A percentile compares a stretch with the other conserved stretches of the same genome.
phyloP scores from a whole-genome alignment of 1,140 invertebrate genomes.

The Zaprionus taronus region DNA sequence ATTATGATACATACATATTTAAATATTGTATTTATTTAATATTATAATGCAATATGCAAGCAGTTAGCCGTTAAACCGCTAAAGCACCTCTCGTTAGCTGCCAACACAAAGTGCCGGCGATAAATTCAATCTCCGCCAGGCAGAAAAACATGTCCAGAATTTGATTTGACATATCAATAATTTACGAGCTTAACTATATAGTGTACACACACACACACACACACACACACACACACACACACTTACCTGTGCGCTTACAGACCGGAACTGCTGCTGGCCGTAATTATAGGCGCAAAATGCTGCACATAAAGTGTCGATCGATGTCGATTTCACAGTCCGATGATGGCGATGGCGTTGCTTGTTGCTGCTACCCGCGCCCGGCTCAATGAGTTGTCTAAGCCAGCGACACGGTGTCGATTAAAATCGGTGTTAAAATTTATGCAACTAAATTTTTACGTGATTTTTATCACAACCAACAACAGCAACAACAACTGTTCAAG shows the following conservation, averaged over 20 bases:
- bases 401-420: conserved; percentile 69
- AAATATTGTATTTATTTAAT: background rate
- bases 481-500: conserved; percentile 26
- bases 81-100: conserved; percentile 28
- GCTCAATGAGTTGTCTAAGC: conserved; percentile 67
- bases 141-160: conserved; percentile 60
- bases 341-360: background rate
- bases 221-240: conserved; percentile 28
- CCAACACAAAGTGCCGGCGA: conserved; percentile 50
- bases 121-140: conserved; percentile 57
- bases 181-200: conserved; percentile 72
- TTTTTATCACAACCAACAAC: conserved; percentile 56
- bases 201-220: conserved; percentile 38
- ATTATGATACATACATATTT: background rate
- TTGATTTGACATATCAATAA: conserved; percentile 81
- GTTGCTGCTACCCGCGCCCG: conserved; percentile 17
- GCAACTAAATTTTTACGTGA: conserved; percentile 74
- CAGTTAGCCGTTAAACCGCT: background rate
- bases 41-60: background rate
- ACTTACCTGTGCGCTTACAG: conserved; percentile 4
- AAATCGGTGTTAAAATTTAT: conserved; percentile 83
- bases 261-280: conserved; percentile 74
- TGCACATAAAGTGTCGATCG: conserved; percentile 62
- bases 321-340: conserved; percentile 33
- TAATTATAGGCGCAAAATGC: conserved; percentile 66